These are phyloP conservation scores for Micromesistius poutassou DNA, from an alignment of 2,797 vertebrate species.

Conservation along the genomic window DNA sequence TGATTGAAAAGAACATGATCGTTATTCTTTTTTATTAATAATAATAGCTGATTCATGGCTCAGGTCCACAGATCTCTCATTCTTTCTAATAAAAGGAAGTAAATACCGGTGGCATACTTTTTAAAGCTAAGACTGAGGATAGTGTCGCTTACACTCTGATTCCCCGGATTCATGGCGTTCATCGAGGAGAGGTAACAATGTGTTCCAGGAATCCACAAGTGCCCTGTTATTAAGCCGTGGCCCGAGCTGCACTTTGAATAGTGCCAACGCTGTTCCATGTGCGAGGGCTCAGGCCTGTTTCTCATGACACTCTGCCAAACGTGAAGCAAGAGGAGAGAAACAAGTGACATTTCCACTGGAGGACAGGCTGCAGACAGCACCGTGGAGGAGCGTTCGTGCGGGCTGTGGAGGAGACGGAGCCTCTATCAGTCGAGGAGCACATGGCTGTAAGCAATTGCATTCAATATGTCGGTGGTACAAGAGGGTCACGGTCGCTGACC, in stretches of 20 bases:
- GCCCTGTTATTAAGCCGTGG: slow-evolving; percentile 8
- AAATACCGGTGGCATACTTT: not conserved
- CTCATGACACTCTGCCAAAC: not conserved
- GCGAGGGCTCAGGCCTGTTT: not conserved
- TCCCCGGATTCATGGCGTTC: not conserved
- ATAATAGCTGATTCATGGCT: not conserved
- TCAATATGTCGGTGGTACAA: not conserved
- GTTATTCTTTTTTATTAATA: not conserved
- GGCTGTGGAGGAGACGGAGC: not conserved
- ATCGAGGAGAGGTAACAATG: slow-evolving; percentile 10
- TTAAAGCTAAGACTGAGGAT: not conserved
- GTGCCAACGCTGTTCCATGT: not conserved
- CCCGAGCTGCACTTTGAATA: not conserved
- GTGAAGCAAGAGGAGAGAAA: not conserved
- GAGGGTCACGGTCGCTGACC: not conserved
- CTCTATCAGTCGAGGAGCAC: too few species aligned
- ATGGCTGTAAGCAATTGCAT: not conserved
- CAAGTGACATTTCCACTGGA: not conserved
- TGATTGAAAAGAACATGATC: not conserved
- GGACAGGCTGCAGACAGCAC: not conserved
- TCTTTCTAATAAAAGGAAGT: not conserved
- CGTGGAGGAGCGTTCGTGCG: too few species aligned
- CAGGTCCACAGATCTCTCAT: not conserved
- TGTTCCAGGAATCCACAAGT: not conserved
- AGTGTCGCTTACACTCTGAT: not conserved